Conservation (phyloP, 2,113 vertebrate species). For the Drymodes brunneopygia region DNA sequence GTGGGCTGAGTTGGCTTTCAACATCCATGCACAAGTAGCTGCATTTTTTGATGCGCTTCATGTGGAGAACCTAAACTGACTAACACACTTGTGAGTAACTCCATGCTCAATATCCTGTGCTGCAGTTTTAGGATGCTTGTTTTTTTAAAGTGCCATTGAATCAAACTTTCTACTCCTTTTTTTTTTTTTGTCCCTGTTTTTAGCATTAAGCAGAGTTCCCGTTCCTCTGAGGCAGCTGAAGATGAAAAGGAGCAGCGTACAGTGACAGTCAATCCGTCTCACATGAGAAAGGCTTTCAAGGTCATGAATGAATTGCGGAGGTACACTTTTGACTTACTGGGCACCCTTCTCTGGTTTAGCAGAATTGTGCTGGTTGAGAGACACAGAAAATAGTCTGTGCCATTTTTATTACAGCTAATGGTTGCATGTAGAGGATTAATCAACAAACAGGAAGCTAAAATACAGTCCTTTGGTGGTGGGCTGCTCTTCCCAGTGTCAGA, state of each 20-base stretch:
- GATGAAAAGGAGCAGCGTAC: conserved; percentile 80
- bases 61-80: background rate
- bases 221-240: conserved; percentile 72
- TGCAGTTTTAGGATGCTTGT: background rate
- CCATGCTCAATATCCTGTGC: background rate
- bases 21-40: background rate
- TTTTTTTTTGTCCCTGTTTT: background rate
- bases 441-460: background rate
- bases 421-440: background rate
- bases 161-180: background rate
- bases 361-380: background rate
- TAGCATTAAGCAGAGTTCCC: conserved; percentile 70
- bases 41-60: background rate
- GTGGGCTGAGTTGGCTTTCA: background rate
- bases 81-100: background rate
- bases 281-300: conserved; percentile 94
- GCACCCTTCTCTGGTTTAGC: background rate
- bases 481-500: background rate
- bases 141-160: background rate
- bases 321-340: conserved; percentile 64
- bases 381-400: background rate
- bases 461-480: background rate
- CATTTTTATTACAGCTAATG: background rate
- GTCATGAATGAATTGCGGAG: conserved; percentile 94
- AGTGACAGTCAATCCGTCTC: conserved; percentile 84